These are phyloP conservation scores for Hexactinellida sp. DNA, from an alignment of 37 sponge, comb jelly and placozoan genomes.

Conservation along the genomic window DNA sequence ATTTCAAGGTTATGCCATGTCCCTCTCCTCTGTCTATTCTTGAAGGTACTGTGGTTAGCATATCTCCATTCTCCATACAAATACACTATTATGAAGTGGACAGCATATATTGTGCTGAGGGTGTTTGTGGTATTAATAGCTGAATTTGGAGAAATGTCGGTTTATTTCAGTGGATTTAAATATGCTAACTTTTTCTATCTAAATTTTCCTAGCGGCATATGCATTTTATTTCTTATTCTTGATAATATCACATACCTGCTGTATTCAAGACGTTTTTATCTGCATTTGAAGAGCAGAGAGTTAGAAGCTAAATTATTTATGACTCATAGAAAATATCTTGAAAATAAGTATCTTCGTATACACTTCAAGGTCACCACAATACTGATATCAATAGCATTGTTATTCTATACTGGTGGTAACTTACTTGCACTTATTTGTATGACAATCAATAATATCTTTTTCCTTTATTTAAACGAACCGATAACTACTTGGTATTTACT, in stretches of 20 bases:
- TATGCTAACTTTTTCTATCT: background rate
- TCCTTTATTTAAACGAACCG: background rate
- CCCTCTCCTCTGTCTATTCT: background rate
- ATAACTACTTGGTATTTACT: background rate
- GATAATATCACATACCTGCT: background rate
- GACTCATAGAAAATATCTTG: background rate
- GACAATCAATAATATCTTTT: background rate
- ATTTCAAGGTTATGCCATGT: background rate
- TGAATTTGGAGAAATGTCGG: background rate
- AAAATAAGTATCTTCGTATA: background rate
- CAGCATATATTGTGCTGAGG: background rate
- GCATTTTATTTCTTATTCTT: background rate
- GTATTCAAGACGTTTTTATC: background rate
- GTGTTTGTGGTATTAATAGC: background rate
- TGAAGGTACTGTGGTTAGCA: background rate
- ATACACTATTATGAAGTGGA: background rate
- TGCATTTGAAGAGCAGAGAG: background rate
- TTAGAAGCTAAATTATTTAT: background rate
- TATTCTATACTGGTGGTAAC: background rate
- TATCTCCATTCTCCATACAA: background rate
- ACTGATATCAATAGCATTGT: background rate
- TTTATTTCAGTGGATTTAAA: background rate
- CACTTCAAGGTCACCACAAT: background rate
- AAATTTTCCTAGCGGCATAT: background rate
- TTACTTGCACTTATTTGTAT: background rate